Conservation (phyloP, 2,113 vertebrate species). For the Bombycilla garrulus region DNA sequence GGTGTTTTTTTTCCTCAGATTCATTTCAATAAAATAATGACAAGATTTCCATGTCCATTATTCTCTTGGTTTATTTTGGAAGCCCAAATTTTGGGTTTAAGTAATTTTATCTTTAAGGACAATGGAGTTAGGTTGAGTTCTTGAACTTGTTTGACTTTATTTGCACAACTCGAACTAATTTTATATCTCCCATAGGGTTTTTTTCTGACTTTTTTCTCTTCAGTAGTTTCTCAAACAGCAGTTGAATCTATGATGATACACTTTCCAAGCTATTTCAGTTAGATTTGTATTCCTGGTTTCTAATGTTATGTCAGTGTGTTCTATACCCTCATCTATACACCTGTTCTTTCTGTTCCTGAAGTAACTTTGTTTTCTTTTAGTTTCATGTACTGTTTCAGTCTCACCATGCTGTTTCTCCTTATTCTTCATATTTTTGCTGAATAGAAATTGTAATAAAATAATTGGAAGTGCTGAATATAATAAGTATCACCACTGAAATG, state of each 20-base stretch:
- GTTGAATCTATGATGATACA: background rate
- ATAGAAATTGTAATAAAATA: background rate
- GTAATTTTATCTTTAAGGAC: background rate
- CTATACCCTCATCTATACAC: background rate
- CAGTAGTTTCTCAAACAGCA: background rate
- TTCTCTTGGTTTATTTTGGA: background rate
- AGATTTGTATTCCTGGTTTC: background rate
- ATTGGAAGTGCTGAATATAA: background rate
- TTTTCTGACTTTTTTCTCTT: background rate
- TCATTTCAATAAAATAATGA: background rate
- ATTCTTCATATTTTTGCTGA: background rate
- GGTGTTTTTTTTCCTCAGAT: background rate
- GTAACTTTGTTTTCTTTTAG: background rate
- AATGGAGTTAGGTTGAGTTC: background rate
- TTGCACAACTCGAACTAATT: background rate
- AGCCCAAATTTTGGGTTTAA: background rate
- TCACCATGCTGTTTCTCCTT: background rate
- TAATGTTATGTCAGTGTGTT: background rate
- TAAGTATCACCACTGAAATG: background rate
- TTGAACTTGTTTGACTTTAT: background rate
- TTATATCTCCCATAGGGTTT: background rate
- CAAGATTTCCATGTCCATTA: background rate
- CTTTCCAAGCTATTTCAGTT: background rate
- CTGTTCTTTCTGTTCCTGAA: background rate
- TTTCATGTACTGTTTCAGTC: background rate